Evolutionary conservation across 2,888 invertebrate species (phyloP), one percentile per base, ranked within the genome.

Genomic region (Liopterus haemorrhoidalis): DNA sequence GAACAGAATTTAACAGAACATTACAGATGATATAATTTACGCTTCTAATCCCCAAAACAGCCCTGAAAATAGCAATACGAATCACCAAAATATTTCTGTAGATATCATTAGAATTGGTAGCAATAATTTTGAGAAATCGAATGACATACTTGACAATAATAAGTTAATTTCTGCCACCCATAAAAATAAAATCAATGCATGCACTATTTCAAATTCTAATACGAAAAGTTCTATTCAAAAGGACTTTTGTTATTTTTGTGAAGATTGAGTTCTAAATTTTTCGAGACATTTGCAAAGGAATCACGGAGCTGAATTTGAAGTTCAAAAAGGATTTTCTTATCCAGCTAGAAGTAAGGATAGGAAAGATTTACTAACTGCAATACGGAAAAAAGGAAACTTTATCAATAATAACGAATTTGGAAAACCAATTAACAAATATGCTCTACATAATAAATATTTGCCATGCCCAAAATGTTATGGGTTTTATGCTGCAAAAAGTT

Each of bases 381-480:
- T 54, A 12, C 30, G 49, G 39, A 52, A 52, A 40, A 49, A 51
- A 41, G 51, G 53, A 19, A 55, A 54, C 42, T 54, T 28, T 32
- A 31, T 54, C 32, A 39, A 41, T 18, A 46, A 33, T 31, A 33
- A 4, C 4, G 25, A 37, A 12, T 19, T 21, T 32, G 11, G 31
- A 18, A 51, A 53, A 36, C 47, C 54, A 28, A 12, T 54, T 19
- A 38, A 47, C 36, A 31, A 30, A 35, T 21, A 32, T 24, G 16
- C 14, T 38, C 12, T 18, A 32, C 11, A 9, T 28, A 19, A 36
- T 15, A 24, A n/a, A n/a, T 37, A 15, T 19, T 19, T 48, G 12
- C 39, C 49, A 4, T 51, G 51, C 30, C 11, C 12, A n/a, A 5
- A 43, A 27, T 51, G 51, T 20, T 43, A 46, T 15, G 49, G 49